Evolutionary conservation across 2,113 vertebrate genomes (phyloP).

Genomic region (Eulacestoma nigropectus): DNA sequence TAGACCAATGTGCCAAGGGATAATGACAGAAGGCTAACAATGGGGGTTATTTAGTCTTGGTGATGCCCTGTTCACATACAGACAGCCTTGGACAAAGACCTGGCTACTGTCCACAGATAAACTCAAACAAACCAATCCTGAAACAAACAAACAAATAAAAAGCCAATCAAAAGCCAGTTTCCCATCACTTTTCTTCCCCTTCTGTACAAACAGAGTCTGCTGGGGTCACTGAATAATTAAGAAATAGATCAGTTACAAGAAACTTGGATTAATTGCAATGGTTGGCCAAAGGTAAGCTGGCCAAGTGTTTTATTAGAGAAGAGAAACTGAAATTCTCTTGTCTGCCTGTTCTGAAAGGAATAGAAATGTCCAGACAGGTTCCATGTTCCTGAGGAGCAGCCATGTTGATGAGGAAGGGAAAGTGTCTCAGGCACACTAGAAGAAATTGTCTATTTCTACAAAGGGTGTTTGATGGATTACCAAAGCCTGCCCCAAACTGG

Average conservation of each 20-base stretch:
- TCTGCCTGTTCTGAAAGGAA: not conserved
- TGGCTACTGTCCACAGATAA: not conserved
- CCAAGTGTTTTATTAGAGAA: not conserved
- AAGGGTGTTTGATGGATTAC: not conserved
- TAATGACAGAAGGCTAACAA: slow-evolving; percentile 14
- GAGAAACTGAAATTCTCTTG: not conserved
- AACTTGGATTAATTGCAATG: not conserved
- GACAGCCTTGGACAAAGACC: not conserved
- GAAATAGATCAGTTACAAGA: not conserved
- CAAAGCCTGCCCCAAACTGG: not conserved
- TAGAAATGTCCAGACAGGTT: not conserved
- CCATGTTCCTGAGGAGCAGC: not conserved
- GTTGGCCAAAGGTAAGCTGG: not conserved
- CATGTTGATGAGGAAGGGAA: not conserved
- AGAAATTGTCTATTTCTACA: not conserved
- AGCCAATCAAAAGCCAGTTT: not conserved
- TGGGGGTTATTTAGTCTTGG: not conserved
- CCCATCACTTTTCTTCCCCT: not conserved
- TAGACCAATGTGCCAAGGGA: not conserved
- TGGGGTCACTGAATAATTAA: not conserved
- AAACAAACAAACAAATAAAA: slow-evolving; percentile 1
- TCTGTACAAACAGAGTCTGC: not conserved
- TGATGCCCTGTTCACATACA: not conserved
- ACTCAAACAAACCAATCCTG: not conserved
- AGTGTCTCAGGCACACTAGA: not conserved